Conservation (phyloP, 2,888 invertebrate species). For the Melinaea marsaeus region DNA sequence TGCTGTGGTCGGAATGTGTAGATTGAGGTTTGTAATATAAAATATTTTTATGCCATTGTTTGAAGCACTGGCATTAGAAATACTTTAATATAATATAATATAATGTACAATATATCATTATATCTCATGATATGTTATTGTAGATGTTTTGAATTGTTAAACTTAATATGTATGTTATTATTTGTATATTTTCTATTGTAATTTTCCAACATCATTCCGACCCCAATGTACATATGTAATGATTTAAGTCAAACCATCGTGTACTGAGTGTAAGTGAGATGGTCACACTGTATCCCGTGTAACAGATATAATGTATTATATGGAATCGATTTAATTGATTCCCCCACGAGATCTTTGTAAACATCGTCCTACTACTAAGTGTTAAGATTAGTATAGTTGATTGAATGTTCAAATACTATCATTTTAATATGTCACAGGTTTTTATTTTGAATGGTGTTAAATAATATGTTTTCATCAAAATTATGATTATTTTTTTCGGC, state of each 20-base stretch:
- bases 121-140: not conserved
- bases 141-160: too few species aligned
- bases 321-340: constrained; percentile 20
- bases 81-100: not conserved
- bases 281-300: constrained; percentile 7
- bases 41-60: not conserved
- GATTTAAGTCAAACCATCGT: constrained; percentile 3
- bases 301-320: constrained; percentile 5
- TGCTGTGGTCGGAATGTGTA: not conserved
- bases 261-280: constrained; percentile 11
- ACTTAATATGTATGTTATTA: too few species aligned
- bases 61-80: not conserved
- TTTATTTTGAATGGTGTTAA: not conserved
- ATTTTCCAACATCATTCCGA: not conserved
- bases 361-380: constrained; percentile 10
- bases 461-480: constrained; percentile 46
- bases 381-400: constrained; percentile 13
- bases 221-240: constrained; percentile 1
- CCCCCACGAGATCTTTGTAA: constrained; percentile 11
- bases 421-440: constrained; percentile 3
- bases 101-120: not conserved
- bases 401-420: constrained; percentile 14
- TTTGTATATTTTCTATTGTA: too few species aligned
- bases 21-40: not conserved
- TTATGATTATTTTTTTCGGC: constrained; percentile 61